Conservation (phyloP, 2,888 invertebrate genomes). For the Prosopocoilus inquinatus region DNA sequence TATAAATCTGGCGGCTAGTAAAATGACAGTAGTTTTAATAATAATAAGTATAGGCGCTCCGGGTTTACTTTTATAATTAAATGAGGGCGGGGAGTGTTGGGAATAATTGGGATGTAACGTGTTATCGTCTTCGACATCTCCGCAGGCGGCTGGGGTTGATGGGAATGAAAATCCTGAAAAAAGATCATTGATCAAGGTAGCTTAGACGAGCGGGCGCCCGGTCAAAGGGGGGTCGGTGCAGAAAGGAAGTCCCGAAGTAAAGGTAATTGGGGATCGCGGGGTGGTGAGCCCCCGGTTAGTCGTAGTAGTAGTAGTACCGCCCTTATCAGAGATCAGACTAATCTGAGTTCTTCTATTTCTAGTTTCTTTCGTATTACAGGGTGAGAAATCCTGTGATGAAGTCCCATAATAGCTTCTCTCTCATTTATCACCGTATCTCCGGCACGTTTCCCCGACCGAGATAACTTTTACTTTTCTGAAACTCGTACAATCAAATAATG, state of each 20-base stretch:
- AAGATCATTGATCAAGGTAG: slow-evolving; percentile 34
- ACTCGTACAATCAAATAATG: slow-evolving; percentile 41
- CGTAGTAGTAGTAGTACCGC: slow-evolving; percentile 31
- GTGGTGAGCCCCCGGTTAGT: slow-evolving; percentile 23
- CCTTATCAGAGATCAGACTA: slow-evolving; percentile 45
- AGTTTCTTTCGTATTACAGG: slow-evolving; percentile 43
- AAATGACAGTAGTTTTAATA: too few species aligned
- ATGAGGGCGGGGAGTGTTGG: too few species aligned
- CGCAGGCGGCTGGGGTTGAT: slow-evolving; percentile 20
- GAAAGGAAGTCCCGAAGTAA: slow-evolving; percentile 32
- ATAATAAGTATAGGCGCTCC: too few species aligned
- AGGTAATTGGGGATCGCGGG: slow-evolving; percentile 35
- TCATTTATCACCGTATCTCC: slow-evolving; percentile 46
- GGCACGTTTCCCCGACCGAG: slow-evolving; percentile 40
- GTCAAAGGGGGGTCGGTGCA: slow-evolving; percentile 15
- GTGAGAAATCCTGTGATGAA: slow-evolving; percentile 42
- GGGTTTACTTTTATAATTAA: too few species aligned
- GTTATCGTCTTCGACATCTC: neutral
- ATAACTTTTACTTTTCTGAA: slow-evolving; percentile 38
- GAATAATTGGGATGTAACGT: neutral
- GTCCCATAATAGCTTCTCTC: slow-evolving; percentile 43
- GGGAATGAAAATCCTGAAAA: slow-evolving; percentile 31
- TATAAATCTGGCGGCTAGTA: too few species aligned
- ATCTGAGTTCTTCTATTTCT: slow-evolving; percentile 47
- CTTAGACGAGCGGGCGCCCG: slow-evolving; percentile 26